These are phyloP conservation scores for Zele albiditarsus DNA, from an alignment of 2,888 invertebrate species.

Conservation along the genomic window DNA sequence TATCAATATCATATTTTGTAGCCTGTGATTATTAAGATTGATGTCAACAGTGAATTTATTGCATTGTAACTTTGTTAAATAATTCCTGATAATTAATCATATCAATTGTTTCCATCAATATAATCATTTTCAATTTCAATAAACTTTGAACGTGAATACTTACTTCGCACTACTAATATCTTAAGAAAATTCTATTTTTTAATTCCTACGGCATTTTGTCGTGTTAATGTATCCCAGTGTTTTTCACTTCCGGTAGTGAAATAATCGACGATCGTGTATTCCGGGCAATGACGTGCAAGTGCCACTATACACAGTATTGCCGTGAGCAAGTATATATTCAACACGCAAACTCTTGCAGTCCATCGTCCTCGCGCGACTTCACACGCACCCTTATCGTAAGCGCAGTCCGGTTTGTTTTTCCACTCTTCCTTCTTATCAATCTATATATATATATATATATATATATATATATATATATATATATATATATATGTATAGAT, in stretches of 20 bases:
- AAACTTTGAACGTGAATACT: too few relatives aligned
- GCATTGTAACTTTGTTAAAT: too few relatives aligned
- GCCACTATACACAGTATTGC: neutral
- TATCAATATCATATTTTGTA: too few relatives aligned
- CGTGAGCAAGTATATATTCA: neutral
- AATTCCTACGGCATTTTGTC: neutral
- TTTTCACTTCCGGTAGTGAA: constrained; percentile 10
- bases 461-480: neutral
- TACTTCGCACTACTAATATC: too few relatives aligned
- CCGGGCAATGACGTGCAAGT: neutral
- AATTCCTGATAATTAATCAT: too few relatives aligned
- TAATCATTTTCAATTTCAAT: too few relatives aligned
- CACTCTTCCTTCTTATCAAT: constrained; percentile 14
- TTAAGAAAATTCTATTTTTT: neutral
- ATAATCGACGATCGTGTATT: constrained; percentile 13
- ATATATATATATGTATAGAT: neutral
- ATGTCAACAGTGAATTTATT: too few relatives aligned
- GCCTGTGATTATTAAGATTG: too few relatives aligned
- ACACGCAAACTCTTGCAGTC: constrained; percentile 18
- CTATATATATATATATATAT: neutral
- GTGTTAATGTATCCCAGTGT: constrained; percentile 4
- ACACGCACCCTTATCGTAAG: constrained; percentile 12
- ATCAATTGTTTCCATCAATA: too few relatives aligned
- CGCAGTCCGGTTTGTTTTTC: neutral
- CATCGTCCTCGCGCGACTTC: constrained; percentile 3